A percentile compares a stretch with the other conserved stretches of the same genome.
Conservation (phyloP, 2,888 invertebrate genomes). For the Branchellion lobata region DNA sequence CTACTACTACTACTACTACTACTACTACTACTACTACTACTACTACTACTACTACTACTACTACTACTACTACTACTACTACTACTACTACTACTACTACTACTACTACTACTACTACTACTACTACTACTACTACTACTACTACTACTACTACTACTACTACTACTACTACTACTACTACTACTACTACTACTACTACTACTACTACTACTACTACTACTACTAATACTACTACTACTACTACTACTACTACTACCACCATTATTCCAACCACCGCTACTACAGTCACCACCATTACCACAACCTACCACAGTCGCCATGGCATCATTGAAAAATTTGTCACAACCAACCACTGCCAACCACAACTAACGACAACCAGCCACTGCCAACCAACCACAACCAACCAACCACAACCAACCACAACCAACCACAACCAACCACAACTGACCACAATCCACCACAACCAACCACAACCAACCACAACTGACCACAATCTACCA, state of each 20-base stretch:
- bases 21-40: constrained; percentile 18
- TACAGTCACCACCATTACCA: no score
- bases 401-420: no score
- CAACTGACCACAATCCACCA: no score
- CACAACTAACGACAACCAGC: no score
- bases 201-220: constrained; percentile 37
- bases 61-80: constrained; percentile 22
- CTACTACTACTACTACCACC: constrained; percentile 10
- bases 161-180: constrained; percentile 36
- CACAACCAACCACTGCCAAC: no score
- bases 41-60: not conserved
- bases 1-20: constrained; percentile 38
- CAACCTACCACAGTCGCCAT: no score
- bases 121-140: constrained; percentile 42
- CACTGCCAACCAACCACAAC: no score
- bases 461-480: no score
- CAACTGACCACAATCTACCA: no score
- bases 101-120: constrained; percentile 45
- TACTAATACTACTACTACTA: not conserved
- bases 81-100: constrained; percentile 44
- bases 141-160: constrained; percentile 35
- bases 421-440: no score
- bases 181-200: constrained; percentile 40
- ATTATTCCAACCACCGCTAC: no score
- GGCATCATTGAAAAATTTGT: no score